These are phyloP conservation scores for Cirrhinus mrigala DNA, from an alignment of 2,797 vertebrate species.

Conservation along the genomic window DNA sequence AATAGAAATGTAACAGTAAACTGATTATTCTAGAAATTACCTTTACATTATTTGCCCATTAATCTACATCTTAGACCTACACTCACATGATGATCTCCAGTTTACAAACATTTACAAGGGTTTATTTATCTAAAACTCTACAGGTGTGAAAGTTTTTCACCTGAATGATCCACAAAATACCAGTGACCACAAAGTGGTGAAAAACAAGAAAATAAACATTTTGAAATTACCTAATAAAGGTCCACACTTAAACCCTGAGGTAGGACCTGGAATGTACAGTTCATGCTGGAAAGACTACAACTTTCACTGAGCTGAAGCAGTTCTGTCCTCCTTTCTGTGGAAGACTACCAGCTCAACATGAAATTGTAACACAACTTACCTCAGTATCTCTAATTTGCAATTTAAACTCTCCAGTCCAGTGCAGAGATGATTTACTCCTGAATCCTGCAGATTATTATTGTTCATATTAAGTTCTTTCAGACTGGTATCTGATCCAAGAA, in stretches of 20 bases:
- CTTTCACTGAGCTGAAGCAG: background rate
- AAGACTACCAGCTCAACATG: background rate
- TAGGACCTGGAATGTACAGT: too few relatives aligned
- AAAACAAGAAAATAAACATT: background rate
- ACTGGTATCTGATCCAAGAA: background rate
- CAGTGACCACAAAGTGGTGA: background rate
- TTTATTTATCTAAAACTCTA: background rate
- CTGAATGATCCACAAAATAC: background rate
- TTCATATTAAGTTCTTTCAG: constrained; percentile 4
- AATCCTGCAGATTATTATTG: constrained; percentile 12
- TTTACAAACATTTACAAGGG: background rate
- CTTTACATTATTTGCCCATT: background rate
- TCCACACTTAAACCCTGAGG: too few relatives aligned
- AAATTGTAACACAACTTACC: background rate
- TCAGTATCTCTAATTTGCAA: constrained; percentile 16
- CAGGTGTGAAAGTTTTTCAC: background rate
- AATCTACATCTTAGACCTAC: background rate
- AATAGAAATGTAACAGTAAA: background rate
- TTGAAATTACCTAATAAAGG: background rate
- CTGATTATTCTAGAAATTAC: background rate
- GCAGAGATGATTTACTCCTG: background rate
- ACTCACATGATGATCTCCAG: background rate
- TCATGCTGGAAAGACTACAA: background rate
- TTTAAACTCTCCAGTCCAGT: background rate
- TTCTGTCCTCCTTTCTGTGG: background rate